A percentile compares a stretch with the other conserved stretches of the same genome.
These are phyloP conservation scores for Sebastes dallii DNA, from an alignment of 2,797 vertebrate species.

Conservation along the genomic window DNA sequence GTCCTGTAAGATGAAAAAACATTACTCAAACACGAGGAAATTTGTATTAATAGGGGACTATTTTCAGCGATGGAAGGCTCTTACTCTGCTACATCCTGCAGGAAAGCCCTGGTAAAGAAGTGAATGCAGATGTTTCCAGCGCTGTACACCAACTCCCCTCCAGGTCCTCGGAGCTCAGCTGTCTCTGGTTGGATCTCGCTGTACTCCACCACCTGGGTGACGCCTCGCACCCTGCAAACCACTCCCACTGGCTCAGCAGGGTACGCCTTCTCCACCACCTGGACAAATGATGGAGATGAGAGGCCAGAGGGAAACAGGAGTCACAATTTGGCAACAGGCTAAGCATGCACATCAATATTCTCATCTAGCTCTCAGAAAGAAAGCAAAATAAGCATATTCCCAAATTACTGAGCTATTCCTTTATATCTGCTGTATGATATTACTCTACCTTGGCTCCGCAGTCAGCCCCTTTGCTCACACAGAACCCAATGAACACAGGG, in stretches of 20 bases:
- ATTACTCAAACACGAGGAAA: too few species aligned
- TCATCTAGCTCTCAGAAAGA: neutral
- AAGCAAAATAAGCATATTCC: neutral
- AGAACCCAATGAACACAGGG: constrained; percentile 94
- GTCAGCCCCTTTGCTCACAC: constrained; percentile 89
- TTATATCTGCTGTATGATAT: fast-evolving
- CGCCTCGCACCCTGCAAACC: constrained; percentile 88
- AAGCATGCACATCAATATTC: neutral
- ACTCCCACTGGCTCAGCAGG: constrained; percentile 92
- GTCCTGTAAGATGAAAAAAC: constrained; percentile 72
- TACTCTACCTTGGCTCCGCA: constrained; percentile 92
- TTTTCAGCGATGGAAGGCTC: neutral
- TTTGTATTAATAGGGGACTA: too few species aligned
- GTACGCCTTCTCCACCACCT: constrained; percentile 93
- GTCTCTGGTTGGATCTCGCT: constrained; percentile 88
- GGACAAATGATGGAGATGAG: neutral
- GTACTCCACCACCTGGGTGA: constrained; percentile 95
- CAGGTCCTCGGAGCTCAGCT: constrained; percentile 62
- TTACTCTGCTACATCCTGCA: constrained; percentile 84
- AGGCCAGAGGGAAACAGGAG: neutral
- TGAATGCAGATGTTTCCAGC: constrained; percentile 97
- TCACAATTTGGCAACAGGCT: neutral
- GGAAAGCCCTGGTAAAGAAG: constrained; percentile 91
- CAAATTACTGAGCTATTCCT: neutral
- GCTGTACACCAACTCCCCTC: constrained; percentile 83